Percentiles rank a stretch among this genome's conserved stretches.
These are phyloP conservation scores for Congeria kusceri DNA, from an alignment of 2,888 invertebrate species.

Conservation along the genomic window DNA sequence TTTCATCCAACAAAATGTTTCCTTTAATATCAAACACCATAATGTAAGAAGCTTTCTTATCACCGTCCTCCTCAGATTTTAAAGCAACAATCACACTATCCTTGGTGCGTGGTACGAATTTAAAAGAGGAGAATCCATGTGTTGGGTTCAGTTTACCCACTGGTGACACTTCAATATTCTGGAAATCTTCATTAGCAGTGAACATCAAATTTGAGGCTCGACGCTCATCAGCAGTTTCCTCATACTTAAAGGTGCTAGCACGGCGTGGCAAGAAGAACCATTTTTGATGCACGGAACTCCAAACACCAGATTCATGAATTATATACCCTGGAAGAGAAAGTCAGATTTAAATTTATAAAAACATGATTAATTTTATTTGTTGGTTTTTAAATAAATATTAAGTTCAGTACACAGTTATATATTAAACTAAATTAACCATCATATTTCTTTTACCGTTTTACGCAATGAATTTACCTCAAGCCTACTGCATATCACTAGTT, in stretches of 20 bases:
- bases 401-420: too few relatives aligned
- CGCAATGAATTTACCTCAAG: too few relatives aligned
- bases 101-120: conserved; percentile 96
- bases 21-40: conserved; percentile 93
- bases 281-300: conserved; percentile 93
- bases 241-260: conserved; percentile 94
- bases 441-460: too few relatives aligned
- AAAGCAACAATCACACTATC: conserved; percentile 96
- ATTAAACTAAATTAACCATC: too few relatives aligned
- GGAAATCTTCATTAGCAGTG: conserved; percentile 91
- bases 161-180: conserved; percentile 87
- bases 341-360: too few relatives aligned
- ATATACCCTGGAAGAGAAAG: conserved; percentile 91
- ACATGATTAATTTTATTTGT: too few relatives aligned
- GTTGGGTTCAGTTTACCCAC: conserved; percentile 89
- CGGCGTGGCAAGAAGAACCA: conserved; percentile 98
- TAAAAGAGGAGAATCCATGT: conserved; percentile 98
- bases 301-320: conserved; percentile 97
- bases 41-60: conserved; percentile 94
- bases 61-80: conserved; percentile 96
- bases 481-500: too few relatives aligned
- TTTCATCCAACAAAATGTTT: conserved; percentile 91
- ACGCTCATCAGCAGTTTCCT: conserved; percentile 95
- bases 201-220: conserved; percentile 90
- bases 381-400: too few relatives aligned